A percentile compares a stretch with the other conserved stretches of the same genome.
Evolutionary conservation across 2,113 vertebrate species (phyloP).

Genomic region (Anguilla japonica): DNA sequence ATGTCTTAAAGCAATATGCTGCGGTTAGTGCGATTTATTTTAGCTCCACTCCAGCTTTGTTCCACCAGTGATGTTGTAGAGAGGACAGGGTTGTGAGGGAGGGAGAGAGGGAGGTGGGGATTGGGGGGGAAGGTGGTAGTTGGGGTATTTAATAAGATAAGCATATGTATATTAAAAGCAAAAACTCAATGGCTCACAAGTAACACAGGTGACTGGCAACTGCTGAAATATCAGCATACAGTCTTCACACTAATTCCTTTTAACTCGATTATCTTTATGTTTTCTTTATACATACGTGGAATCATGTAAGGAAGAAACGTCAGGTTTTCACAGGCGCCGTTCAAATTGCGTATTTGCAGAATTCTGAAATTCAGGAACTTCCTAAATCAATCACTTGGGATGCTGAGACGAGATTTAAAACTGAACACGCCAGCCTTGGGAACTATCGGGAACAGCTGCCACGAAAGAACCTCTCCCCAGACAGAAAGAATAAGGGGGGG

Average conservation of each 20-base stretch:
- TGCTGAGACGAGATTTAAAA: not conserved
- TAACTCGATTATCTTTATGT: not conserved
- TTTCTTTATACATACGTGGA: not conserved
- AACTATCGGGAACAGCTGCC: not conserved
- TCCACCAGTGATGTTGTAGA: not conserved
- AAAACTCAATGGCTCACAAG: constrained; percentile 15
- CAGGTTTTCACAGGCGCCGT: not conserved
- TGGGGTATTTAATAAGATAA: constrained; percentile 16
- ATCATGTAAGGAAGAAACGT: not conserved
- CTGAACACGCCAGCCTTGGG: not conserved
- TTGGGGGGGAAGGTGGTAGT: not conserved
- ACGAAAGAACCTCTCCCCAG: not conserved
- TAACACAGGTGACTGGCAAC: constrained; percentile 7
- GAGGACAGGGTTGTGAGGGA: not conserved
- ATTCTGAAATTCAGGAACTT: too few species aligned
- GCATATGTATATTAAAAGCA: constrained; percentile 1
- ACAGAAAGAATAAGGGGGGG: not conserved
- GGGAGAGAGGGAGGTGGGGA: not conserved
- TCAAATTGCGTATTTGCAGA: too few species aligned
- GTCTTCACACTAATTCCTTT: not conserved
- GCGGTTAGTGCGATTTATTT: constrained; percentile 66
- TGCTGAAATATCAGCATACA: constrained; percentile 9
- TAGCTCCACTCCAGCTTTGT: not conserved
- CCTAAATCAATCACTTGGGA: not conserved
- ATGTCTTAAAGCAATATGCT: constrained; percentile 79